Conservation (phyloP, 2,113 vertebrate species). For the Nothocercus nigrocapillus region DNA sequence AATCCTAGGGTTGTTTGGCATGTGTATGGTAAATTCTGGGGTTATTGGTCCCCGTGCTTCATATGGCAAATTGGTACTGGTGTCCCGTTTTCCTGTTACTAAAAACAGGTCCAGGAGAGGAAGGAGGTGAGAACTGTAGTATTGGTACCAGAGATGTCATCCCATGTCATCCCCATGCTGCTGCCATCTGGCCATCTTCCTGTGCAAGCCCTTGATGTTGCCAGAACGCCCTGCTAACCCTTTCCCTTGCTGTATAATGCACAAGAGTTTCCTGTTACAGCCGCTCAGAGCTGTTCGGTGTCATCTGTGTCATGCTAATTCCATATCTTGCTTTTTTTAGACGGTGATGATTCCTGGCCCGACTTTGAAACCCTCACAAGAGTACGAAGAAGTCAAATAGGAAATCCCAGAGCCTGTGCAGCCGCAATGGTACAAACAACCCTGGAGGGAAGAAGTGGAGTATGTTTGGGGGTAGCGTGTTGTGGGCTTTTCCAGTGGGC, state of each 20-base stretch:
- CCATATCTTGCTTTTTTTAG: slow-evolving; percentile 74
- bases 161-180: neutral
- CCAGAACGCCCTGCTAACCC: neutral
- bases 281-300: neutral
- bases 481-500: neutral
- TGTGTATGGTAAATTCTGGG: rapidly evolving
- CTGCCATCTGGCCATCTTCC: neutral
- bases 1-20: neutral
- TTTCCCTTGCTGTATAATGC: neutral
- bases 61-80: neutral
- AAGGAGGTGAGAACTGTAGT: neutral
- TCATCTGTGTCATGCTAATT: neutral
- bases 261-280: rapidly evolving
- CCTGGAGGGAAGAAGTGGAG: neutral
- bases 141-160: rapidly evolving
- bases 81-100: neutral
- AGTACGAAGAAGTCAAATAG: slow-evolving; percentile 74
- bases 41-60: rapidly evolving
- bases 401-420: slow-evolving; percentile 59
- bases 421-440: slow-evolving; percentile 68
- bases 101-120: neutral
- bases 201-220: rapidly evolving
- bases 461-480: rapidly evolving
- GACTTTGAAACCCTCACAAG: slow-evolving; percentile 76
- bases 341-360: slow-evolving; percentile 91